Evolutionary conservation across 2,113 vertebrate species (phyloP).

Genomic region (Gymnocephalus cernua): DNA sequence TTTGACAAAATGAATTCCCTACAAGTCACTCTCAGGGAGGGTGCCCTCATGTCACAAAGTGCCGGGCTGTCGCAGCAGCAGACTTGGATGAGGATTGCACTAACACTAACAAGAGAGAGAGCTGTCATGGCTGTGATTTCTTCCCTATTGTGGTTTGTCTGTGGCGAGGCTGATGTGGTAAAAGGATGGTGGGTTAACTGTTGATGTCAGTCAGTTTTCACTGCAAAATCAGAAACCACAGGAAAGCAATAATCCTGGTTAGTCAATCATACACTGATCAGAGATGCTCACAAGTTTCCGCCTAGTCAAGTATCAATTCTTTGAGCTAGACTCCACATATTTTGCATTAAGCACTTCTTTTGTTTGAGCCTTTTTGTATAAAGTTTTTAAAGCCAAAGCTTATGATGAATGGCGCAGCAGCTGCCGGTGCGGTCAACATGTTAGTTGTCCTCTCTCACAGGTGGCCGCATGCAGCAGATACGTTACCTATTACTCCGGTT

Average conservation of each 20-base stretch:
- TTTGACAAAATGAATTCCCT: conserved; percentile 66
- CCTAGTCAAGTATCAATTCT: no score
- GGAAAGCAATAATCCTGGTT: not conserved
- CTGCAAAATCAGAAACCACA: conserved; percentile 12
- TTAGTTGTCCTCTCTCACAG: no score
- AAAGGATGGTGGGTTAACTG: conserved; percentile 13
- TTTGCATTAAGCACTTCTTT: no score
- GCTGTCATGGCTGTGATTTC: conserved; percentile 33
- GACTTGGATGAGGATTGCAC: not conserved
- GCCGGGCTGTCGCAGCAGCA: conserved; percentile 46
- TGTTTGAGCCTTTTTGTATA: no score
- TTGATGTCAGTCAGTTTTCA: conserved; percentile 6
- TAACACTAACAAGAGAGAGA: conserved; percentile 12
- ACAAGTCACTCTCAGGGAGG: conserved; percentile 36
- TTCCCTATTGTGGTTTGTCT: conserved; percentile 15
- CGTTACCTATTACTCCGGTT: no score
- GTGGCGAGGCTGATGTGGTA: not conserved
- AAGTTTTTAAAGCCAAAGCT: no score
- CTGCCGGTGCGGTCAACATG: no score
- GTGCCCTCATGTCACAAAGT: conserved; percentile 50
- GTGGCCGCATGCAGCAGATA: no score
- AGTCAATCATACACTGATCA: no score
- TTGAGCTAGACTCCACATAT: no score
- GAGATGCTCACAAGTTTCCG: no score
- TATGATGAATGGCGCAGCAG: no score